Base-by-base conservation (phyloP, 2,797 vertebrate species). In the Gymnoscopelus braueri region DNA sequence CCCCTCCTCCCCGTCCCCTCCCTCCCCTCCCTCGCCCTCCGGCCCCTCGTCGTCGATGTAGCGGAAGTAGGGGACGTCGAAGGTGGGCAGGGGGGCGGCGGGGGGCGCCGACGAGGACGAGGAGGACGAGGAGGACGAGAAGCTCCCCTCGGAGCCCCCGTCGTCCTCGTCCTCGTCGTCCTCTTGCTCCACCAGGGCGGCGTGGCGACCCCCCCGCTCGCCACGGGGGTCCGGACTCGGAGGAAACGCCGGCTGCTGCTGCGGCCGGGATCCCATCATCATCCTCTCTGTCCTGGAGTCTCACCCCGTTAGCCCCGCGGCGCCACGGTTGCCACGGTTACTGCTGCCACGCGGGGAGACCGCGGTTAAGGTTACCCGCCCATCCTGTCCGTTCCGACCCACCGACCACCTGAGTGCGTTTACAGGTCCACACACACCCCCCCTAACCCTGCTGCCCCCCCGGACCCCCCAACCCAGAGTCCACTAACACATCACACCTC, bases 61-160 rank as follows among this genome's bases (percentile, higher is more conserved):
- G 91, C 98, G 96, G 91, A 99, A 98, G 94, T 98, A 98, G 83
- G 97, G 97, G 89, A 98, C 97, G 79, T 98, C 97, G 83, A 99
- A 99, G 52, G 97, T 98, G 77, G 96, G 97, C 90, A 96, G 63
- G 14, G 95, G 93, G 85, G 85, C 92, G 7, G 39, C 9, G 39
- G 35, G 35, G 39, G 39, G 39, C 32, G 1, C 39, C 39, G 39
- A 44, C 2, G 26, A 29, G 26, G 26, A 29, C 2, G 39, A 44
- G 39, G 39, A 35, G 4, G 32, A 35, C 0, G 32, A 35, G 5
- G 39, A 44, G 39, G 39, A 44, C 7, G 5, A 85, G 82, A 90
- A 84, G 75, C 88, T 84, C 75, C 84, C 87, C 53, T 91, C 88
- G 0, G 86, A 92, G 78, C 85, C 84, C 54, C 90, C 92, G 52